Percentiles rank a stretch among this genome's conserved stretches.
Conservation (phyloP, 2,888 invertebrate genomes). For the Synergus umbraculus region DNA sequence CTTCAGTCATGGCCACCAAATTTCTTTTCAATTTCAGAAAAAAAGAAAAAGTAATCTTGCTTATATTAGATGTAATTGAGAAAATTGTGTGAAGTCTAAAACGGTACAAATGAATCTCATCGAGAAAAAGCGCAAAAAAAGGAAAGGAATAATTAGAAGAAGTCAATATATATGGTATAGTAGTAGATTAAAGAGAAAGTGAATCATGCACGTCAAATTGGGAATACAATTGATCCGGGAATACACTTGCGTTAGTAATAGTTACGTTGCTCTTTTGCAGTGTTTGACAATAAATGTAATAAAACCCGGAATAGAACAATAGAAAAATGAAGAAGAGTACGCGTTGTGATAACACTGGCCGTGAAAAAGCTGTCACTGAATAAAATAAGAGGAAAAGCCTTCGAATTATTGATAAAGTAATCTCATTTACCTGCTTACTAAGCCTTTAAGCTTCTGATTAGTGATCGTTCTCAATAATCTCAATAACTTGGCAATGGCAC, state of each 20-base stretch:
- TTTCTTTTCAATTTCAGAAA: neutral
- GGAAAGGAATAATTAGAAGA: neutral
- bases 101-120: neutral
- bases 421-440: conserved; percentile 13
- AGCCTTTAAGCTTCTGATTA: too few species aligned
- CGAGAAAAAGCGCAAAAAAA: neutral
- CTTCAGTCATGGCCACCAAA: too few species aligned
- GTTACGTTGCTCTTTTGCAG: neutral
- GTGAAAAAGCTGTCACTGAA: neutral
- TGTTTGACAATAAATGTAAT: neutral
- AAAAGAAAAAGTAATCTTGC: too few species aligned
- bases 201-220: conserved; percentile 2
- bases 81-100: too few species aligned
- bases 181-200: neutral
- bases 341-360: neutral
- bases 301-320: neutral
- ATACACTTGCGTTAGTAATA: neutral
- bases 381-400: neutral
- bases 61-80: too few species aligned
- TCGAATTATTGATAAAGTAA: neutral
- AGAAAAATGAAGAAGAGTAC: neutral
- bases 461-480: too few species aligned
- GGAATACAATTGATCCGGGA: neutral
- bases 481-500: too few species aligned
- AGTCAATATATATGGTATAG: neutral